Evolutionary conservation across 2,888 invertebrate species (phyloP), one percentile per base, ranked within the genome.

Genomic region (Desoria tigrina): DNA sequence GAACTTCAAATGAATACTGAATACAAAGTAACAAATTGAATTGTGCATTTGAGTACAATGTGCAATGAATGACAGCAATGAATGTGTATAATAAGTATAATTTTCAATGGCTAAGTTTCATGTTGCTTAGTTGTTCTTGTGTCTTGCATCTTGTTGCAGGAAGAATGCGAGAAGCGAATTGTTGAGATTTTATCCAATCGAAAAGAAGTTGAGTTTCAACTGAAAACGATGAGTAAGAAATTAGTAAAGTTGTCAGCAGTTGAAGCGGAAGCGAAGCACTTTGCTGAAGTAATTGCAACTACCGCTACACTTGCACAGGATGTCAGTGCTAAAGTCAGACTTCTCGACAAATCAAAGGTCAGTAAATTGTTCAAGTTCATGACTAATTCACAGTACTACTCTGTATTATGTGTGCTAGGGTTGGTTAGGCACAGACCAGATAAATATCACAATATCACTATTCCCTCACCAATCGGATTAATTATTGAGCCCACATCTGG

Each of bases 241-340:
- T 83, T 94, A 79, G 87, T 89, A 1, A 89, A 89, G 77, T 83
- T 96, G n/a, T 86, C 87, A 73, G 83, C 88, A 24, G 86, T 94
- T 16, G 87, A 88, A 78, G 82, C 83, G 0, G 93, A 94, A 80
- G 87, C 94, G 1, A 87, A 88, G 73, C 87, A 90, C 73, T 85
- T 99, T 32, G 87, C 90, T 2, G 86, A 86, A 65, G 94, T 94
- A 85, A 92, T 98, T 37, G 85, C 88, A 37, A 88, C 88, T 78
- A 95, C 97, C 1, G 93, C 95, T 6, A 84, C 86, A 27, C 83
- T 96, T 56, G 96, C 96, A 0, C 91, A 93, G 77, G 92, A 92
- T 79, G 97, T 99, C 61, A 95, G 94, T 79, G 90, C 92, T 26
- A 97, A 96, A 87, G 97, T 98, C 18, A 86, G 95, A 11, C 90